Evolutionary conservation across 2,797 vertebrate genomes (phyloP), one percentile per base, ranked within the genome.

Genomic region (Strix occidentalis): DNA sequence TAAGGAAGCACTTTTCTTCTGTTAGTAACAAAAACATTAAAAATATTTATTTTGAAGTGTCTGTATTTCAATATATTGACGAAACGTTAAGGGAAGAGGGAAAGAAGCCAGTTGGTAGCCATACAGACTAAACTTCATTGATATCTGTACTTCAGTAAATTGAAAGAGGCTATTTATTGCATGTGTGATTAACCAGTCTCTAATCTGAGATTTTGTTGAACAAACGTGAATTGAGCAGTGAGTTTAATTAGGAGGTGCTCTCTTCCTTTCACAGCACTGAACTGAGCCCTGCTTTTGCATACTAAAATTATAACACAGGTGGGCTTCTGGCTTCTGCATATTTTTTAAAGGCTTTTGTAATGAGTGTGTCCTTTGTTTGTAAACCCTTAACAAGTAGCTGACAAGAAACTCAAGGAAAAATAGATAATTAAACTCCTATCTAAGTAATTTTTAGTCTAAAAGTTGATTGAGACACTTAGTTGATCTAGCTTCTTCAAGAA

Each of bases 401-500:
- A 77, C 53, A 88, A 89, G 28, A 51, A 90, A 90, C 24, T 86
- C 45, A 92, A 69, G 23, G 60, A 94, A 45, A 45, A 97, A 96
- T 39, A 56, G 83, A 78, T 89, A 93, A 95, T 94, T 91, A 84
- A 95, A 78, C 31, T 54, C 37, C 17, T 45, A 69, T 90, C 53
- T 72, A 79, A 80, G 45, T 54, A 84, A 71, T 86, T 88, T 87
- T 69, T 63, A 61, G 20, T 90, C 65, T 90, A 87, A 97, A 96
- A 5, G 21, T 39, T 94, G 90, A 91, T 77, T 72, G 93, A 97
- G 85, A 96, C 53, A 86, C 79, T 92, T 79, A 81, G 41, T 53
- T 94, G 74, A 94, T 96, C 81, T 78, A 84, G n/a, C 29, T 94
- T 96, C 92, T 95, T 82, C 46, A 95, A 92, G 75, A 97, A 91